A percentile compares a stretch with the other conserved stretches of the same genome.
Evolutionary conservation across 2,888 invertebrate genomes (phyloP).

Genomic region (Dione vanillae): DNA sequence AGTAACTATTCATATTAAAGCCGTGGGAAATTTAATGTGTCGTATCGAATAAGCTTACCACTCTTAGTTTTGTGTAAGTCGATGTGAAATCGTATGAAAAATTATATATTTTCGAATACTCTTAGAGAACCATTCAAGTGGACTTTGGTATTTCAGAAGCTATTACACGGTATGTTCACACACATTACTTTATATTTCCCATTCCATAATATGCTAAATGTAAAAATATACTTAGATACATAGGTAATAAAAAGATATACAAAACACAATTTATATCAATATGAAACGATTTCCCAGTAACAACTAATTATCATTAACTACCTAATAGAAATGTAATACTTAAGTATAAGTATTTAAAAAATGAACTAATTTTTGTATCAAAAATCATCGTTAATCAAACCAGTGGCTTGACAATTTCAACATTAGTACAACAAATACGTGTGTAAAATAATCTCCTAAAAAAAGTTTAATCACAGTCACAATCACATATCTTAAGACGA

Average conservation of each 20-base stretch:
- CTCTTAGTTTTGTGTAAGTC: slow-evolving; percentile 27
- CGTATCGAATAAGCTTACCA: slow-evolving; percentile 28
- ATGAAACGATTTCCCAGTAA: not conserved
- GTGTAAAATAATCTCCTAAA: slow-evolving; percentile 75
- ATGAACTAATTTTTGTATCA: not conserved
- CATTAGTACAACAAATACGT: slow-evolving; percentile 76
- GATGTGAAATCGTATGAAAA: slow-evolving; percentile 81
- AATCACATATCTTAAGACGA: slow-evolving; percentile 73
- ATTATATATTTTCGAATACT: slow-evolving; percentile 80
- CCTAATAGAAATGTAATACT: not conserved
- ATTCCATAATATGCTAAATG: not conserved
- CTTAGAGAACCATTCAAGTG: slow-evolving; percentile 68
- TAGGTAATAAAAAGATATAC: not conserved
- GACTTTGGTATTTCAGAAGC: slow-evolving; percentile 59
- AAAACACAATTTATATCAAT: not conserved
- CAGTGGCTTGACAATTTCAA: slow-evolving; percentile 58
- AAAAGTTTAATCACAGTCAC: slow-evolving; percentile 68
- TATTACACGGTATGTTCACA: slow-evolving; percentile 73
- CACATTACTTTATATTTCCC: slow-evolving; percentile 34
- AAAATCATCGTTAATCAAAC: slow-evolving; percentile 32
- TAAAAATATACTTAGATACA: not conserved
- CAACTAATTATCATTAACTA: not conserved
- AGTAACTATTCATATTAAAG: slow-evolving; percentile 2
- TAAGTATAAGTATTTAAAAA: not conserved
- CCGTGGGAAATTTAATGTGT: slow-evolving; percentile 33